Conservation (phyloP, 1,140 invertebrate genomes). For the Notospermus geniculatus region DNA sequence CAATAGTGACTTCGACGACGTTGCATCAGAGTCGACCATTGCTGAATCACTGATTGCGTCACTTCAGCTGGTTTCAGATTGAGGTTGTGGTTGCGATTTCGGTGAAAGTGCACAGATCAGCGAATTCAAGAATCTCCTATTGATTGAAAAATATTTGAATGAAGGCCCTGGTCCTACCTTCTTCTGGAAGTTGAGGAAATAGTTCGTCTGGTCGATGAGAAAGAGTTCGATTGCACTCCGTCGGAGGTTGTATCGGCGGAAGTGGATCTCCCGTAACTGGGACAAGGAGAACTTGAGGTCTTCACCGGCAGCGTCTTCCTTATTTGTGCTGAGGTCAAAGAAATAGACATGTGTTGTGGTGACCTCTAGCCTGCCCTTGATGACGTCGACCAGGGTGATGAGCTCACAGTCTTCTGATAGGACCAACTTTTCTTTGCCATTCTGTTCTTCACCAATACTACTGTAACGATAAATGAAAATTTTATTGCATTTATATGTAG, state of each 20-base stretch:
- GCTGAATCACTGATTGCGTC: too few relatives aligned
- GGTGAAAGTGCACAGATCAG: too few relatives aligned
- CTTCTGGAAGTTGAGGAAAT: slow-evolving; percentile 68
- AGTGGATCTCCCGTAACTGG: slow-evolving; percentile 65
- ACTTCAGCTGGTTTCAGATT: too few relatives aligned
- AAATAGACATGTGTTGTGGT: slow-evolving; percentile 67
- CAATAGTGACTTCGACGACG: too few relatives aligned
- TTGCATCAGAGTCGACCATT: too few relatives aligned
- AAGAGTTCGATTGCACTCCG: slow-evolving; percentile 68
- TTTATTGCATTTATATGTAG: too few relatives aligned
- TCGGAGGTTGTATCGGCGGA: slow-evolving; percentile 65
- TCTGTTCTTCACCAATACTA: slow-evolving; percentile 31
- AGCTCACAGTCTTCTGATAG: slow-evolving; percentile 66
- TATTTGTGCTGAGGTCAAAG: slow-evolving; percentile 62
- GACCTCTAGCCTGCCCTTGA: slow-evolving; percentile 66
- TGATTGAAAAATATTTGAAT: too few relatives aligned
- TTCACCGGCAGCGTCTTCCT: slow-evolving; percentile 59
- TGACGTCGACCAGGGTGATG: slow-evolving; percentile 64
- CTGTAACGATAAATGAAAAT: slow-evolving; percentile 23
- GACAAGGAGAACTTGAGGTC: slow-evolving; percentile 60
- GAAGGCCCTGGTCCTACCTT: slow-evolving; percentile 55
- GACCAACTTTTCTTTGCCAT: slow-evolving; percentile 61
- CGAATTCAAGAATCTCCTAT: too few relatives aligned
- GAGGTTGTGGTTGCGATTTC: too few relatives aligned
- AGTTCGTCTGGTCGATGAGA: slow-evolving; percentile 67